A percentile compares a stretch with the other conserved stretches of the same genome.
These are phyloP conservation scores for Ophioninae sp. DNA, from an alignment of 2,888 invertebrate species.

Conservation along the genomic window DNA sequence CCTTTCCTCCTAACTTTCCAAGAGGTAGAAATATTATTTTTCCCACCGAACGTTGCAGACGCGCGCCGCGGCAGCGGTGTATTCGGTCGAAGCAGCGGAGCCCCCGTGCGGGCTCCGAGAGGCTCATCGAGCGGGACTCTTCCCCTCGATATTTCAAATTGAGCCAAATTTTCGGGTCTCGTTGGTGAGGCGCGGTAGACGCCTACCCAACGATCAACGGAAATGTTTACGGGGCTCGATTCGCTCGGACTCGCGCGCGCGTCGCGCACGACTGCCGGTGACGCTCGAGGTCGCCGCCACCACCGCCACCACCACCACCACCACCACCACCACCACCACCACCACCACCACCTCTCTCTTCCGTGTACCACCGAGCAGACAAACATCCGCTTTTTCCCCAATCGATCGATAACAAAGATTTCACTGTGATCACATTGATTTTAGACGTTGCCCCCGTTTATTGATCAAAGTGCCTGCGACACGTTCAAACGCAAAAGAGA, in stretches of 20 bases:
- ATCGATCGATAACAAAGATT: slow-evolving; percentile 44
- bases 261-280: background rate
- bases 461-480: slow-evolving; percentile 77
- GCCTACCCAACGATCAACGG: background rate
- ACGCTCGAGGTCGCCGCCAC: background rate
- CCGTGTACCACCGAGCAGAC: no score
- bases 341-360: no score
- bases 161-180: background rate
- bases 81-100: background rate
- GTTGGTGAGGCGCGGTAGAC: background rate
- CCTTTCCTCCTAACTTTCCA: slow-evolving; percentile 5
- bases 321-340: no score
- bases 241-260: background rate
- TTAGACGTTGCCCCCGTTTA: slow-evolving; percentile 13
- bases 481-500: slow-evolving; percentile 71
- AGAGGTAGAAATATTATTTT: slow-evolving; percentile 61
- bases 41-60: slow-evolving; percentile 51
- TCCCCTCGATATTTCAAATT: background rate
- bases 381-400: background rate
- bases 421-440: slow-evolving; percentile 57
- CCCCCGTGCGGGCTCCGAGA: background rate
- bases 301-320: no score
- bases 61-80: background rate
- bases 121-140: background rate
- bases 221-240: background rate